Percentiles rank a stretch among this genome's conserved stretches.
Conservation (phyloP, 2,888 invertebrate genomes). For the Cistogaster globosa region DNA sequence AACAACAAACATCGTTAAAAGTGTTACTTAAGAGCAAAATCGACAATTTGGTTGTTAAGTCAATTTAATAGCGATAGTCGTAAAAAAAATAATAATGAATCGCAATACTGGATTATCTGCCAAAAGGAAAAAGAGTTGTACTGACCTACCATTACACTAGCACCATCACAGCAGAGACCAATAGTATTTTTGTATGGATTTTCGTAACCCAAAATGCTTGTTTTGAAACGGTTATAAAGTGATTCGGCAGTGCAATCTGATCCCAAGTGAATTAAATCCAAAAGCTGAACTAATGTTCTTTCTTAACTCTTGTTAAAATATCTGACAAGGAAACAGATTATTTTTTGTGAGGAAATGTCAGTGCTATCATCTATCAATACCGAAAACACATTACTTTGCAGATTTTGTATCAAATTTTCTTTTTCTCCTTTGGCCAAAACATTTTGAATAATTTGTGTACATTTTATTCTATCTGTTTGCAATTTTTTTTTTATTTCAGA, state of each 20-base stretch:
- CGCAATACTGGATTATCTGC: slow-evolving; percentile 34
- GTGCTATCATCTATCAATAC: slow-evolving; percentile 24
- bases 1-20: no score
- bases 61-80: no score
- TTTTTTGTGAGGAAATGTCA: not conserved
- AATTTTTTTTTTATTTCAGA: no score
- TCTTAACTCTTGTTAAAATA: slow-evolving; percentile 5
- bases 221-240: slow-evolving; percentile 30
- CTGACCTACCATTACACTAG: slow-evolving; percentile 41
- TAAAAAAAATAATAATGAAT: no score
- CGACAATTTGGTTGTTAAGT: no score
- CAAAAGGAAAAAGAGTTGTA: slow-evolving; percentile 41
- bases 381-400: slow-evolving; percentile 22
- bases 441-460: slow-evolving; percentile 7
- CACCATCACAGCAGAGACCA: slow-evolving; percentile 47
- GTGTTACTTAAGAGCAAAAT: no score
- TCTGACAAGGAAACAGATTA: slow-evolving; percentile 26
- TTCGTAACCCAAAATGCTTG: not conserved
- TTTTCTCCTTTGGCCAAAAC: no score
- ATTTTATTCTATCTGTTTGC: slow-evolving; percentile 17
- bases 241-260: slow-evolving; percentile 28
- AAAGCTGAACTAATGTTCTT: slow-evolving; percentile 20
- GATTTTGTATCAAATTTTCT: slow-evolving; percentile 11
- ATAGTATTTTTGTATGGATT: slow-evolving; percentile 40
- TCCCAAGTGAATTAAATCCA: slow-evolving; percentile 24